These are phyloP conservation scores for Acanthosoma haemorrhoidale DNA, from an alignment of 2,888 invertebrate species.

Conservation along the genomic window DNA sequence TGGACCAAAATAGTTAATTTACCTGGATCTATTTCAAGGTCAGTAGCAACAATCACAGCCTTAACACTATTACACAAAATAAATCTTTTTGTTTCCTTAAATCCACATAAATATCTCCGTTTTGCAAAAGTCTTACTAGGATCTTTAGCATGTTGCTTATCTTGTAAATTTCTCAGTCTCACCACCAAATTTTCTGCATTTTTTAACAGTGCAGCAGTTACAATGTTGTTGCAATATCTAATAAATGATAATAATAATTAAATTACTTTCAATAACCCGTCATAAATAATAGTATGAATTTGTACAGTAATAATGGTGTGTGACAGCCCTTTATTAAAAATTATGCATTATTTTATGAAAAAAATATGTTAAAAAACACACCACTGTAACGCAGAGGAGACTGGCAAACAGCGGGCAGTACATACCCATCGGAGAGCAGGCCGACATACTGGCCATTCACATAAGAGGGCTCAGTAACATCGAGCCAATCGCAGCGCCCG, in stretches of 20 bases:
- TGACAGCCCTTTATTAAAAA: no score
- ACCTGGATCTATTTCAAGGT: slow-evolving; percentile 50
- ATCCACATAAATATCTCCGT: slow-evolving; percentile 56
- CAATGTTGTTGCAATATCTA: slow-evolving; percentile 57
- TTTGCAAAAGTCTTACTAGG: slow-evolving; percentile 55
- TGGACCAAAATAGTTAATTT: background rate
- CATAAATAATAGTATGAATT: background rate
- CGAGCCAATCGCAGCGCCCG: no score
- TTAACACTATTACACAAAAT: slow-evolving; percentile 56
- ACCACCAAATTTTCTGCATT: slow-evolving; percentile 50
- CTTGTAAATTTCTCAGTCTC: slow-evolving; percentile 58
- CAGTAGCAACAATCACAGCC: slow-evolving; percentile 58
- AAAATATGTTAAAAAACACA: no score
- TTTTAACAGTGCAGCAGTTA: slow-evolving; percentile 53
- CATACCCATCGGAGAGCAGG: no score
- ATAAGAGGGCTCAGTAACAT: no score
- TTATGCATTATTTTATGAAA: no score
- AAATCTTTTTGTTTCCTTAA: slow-evolving; percentile 57
- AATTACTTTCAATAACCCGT: background rate
- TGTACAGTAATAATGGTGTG: no score
- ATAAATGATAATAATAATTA: background rate
- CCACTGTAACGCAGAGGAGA: no score
- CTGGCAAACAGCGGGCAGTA: no score
- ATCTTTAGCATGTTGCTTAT: slow-evolving; percentile 55
- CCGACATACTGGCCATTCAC: no score